Evolutionary conservation across 2,797 vertebrate species (phyloP), one percentile per base, ranked within the genome.

Genomic region (Tachyglossus aculeatus): DNA sequence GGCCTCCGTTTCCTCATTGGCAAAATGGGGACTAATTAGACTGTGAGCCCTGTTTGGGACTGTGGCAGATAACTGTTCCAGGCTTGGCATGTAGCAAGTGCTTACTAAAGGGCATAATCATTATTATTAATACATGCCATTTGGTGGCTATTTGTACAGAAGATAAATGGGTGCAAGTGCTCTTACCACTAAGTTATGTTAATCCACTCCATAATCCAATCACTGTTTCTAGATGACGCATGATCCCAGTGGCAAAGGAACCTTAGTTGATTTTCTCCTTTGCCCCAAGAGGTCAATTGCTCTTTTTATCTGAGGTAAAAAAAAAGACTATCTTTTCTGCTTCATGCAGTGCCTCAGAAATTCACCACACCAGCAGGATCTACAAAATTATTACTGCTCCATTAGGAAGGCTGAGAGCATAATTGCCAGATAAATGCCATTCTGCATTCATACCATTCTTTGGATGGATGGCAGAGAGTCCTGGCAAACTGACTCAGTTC

Each of bases 171-270:
- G 77, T 82, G 72, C 21, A 27, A 2, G 9, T 44, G 14, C 2
- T 67, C 74, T 78, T 67, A 47, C 19, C 27, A 70, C 14, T 64
- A 67, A 80, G 59, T 78, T 77, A 79, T 77, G 48, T 24, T 81
- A 84, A 82, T 0, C 13, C 10, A 56, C 38, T 37, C 39, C 75
- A 15, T 66, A 88, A 86, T 69, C 36, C 45, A 60, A 5, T 75
- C 63, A 48, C 67, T 1, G 0, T 80, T 85, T 71, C 53, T 66
- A 80, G 65, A 77, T 79, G 80, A 71, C 24, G 63, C 34, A 48
- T 22, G 11, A 71, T 73, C 9, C 22, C 41, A 70, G 59, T 44
- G 69, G 52, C 50, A 74, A 71, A 86, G 33, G 37, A 82, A 74
- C 53, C 14, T 45, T 74, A 75, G 21, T 51, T 66, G 71, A 33